Conservation (phyloP, 2,113 vertebrate genomes). For the Epinephelus cyanopodus region DNA sequence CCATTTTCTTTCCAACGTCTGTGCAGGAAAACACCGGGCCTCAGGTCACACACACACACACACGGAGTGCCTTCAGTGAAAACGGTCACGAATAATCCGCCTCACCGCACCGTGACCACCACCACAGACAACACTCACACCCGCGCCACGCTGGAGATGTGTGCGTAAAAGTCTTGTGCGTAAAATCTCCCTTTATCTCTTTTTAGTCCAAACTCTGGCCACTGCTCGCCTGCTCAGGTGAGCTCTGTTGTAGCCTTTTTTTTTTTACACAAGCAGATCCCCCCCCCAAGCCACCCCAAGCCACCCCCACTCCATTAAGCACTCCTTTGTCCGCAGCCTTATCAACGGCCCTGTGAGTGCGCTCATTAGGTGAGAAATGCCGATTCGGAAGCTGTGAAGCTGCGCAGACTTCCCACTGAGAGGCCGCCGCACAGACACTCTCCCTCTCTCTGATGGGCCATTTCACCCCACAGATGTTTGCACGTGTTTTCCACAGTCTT, state of each 20-base stretch:
- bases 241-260: conserved; percentile 3
- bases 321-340: conserved; percentile 53
- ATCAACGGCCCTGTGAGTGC: conserved; percentile 45
- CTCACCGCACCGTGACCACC: background rate
- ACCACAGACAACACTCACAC: background rate
- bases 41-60: conserved; percentile 42
- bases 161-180: conserved; percentile 46
- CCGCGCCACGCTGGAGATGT: background rate
- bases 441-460: conserved; percentile 1
- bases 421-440: conserved; percentile 12
- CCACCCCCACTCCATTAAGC: conserved; percentile 42
- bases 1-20: conserved; percentile 67
- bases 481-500: conserved; percentile 13
- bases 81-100: background rate
- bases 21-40: conserved; percentile 45
- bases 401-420: conserved; percentile 56
- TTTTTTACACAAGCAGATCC: background rate
- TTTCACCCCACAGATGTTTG: conserved; percentile 40
- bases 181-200: conserved; percentile 6
- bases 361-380: conserved; percentile 69
- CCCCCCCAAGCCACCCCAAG: background rate
- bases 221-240: background rate
- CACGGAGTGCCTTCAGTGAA: background rate
- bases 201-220: background rate
- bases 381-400: conserved; percentile 61